Conservation (phyloP, 2,113 vertebrate species). For the Casuarius casuarius region DNA sequence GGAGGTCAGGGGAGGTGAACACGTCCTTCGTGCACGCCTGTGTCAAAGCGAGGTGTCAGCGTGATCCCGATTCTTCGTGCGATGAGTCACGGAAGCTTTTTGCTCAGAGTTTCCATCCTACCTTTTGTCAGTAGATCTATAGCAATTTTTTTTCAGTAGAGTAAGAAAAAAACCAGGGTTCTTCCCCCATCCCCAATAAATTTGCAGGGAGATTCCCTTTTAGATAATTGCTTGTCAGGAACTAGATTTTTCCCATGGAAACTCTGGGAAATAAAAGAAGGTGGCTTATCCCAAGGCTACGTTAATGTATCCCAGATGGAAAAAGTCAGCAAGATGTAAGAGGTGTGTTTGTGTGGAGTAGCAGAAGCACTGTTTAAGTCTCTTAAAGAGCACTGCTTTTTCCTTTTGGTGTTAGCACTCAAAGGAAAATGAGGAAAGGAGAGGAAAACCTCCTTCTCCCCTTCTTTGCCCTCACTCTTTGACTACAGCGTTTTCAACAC, state of each 20-base stretch:
- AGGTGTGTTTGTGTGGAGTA: neutral
- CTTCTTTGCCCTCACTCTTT: neutral
- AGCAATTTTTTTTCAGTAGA: neutral
- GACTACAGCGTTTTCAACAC: neutral
- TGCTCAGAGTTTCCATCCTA: neutral
- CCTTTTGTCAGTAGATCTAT: neutral
- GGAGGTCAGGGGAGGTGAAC: neutral
- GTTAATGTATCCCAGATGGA: neutral
- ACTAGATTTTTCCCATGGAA: neutral
- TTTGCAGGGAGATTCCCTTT: neutral
- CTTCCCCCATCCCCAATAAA: neutral
- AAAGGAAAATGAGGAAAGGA: neutral
- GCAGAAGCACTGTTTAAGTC: neutral
- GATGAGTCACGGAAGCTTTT: neutral
- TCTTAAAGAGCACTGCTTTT: neutral
- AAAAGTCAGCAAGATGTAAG: neutral
- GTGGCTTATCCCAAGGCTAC: neutral
- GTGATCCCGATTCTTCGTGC: accelerated
- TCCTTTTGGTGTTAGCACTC: neutral
- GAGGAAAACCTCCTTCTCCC: neutral
- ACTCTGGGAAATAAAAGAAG: neutral
- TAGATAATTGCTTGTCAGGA: neutral
- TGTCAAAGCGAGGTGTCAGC: neutral
- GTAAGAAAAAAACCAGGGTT: neutral
- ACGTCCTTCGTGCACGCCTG: neutral